Base-by-base conservation (phyloP, 2,888 invertebrate genomes). In the Rhaphigaster nebulosa region DNA sequence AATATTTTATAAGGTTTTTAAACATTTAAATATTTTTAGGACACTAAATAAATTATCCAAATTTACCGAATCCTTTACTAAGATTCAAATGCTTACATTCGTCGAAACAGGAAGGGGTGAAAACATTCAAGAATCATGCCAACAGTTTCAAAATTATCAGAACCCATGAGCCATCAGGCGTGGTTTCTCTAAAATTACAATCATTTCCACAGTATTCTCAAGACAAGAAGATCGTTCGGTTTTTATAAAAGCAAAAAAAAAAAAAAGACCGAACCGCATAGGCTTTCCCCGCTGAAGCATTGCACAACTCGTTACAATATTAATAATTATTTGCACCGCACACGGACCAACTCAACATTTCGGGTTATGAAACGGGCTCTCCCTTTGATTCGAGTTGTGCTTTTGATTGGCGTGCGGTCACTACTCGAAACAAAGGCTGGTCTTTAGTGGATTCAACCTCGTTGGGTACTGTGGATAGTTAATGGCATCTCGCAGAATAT, bases 271-370 rank as follows among this genome's bases (percentile, higher is more conserved):
- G 5, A 76, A 38, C 70, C 70, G 38, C 34, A 76, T 76, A 23
- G 70, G 38, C 70, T 76, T 76, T 76, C 70, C 70, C 70, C 34
- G 38, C 34, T 70, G 2, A 8, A n/a, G 34, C 1, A 20, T 76
- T 76, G 38, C 34, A 38, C 70, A 76, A 38, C 70, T 38, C 70
- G 18, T 20, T 76, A 76, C 34, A 76, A 76, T 34, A 76, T 76
- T 76, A 76, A 76, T 76, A 76, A 76, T 76, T 76, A 76, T 76
- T 76, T 38, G 70, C 70, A 76, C 70, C 34, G 70, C 70, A 76
- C 34, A 76, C 34, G 38, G 34, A 38, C 70, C 38, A 38, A 20
- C 13, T 76, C 34, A 76, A 38, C 70, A 76, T 76, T 76, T 76
- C 38, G 70, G 70, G 29, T 76, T 76, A 34, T 76, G 70, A 76